Conservation (phyloP, 2,797 vertebrate genomes). For the Siniperca scherzeri region DNA sequence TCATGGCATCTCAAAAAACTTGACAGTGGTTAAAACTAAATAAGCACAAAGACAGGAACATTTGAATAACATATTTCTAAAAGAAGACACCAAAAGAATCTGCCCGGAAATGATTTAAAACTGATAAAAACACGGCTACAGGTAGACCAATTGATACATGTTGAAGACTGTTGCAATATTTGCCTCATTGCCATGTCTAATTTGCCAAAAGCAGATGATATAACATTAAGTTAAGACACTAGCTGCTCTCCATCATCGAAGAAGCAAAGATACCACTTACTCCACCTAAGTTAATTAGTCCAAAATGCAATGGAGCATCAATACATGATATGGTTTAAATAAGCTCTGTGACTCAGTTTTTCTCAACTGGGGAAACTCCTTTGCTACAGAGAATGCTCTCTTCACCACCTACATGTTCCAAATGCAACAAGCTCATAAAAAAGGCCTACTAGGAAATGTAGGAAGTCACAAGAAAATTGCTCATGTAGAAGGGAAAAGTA, state of each 20-base stretch:
- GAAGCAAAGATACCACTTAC: not conserved
- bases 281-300: not conserved
- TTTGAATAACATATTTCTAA: not conserved
- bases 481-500: slow-evolving; percentile 8
- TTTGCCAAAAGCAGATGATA: slow-evolving; percentile 17
- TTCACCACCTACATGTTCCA: slow-evolving; percentile 20
- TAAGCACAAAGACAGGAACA: not conserved
- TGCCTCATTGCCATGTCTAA: slow-evolving; percentile 7
- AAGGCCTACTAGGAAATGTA: slow-evolving; percentile 10
- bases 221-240: not conserved
- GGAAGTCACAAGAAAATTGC: slow-evolving; percentile 31
- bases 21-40: slow-evolving; percentile 25
- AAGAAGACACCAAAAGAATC: not conserved
- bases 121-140: not conserved
- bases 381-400: not conserved
- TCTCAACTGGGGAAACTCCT: slow-evolving; percentile 5
- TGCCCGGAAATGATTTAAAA: not conserved
- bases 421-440: slow-evolving; percentile 40
- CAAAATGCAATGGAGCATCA: slow-evolving; percentile 13
- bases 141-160: not conserved
- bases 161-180: not conserved
- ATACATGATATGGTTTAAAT: slow-evolving; percentile 3
- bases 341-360: not conserved
- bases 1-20: slow-evolving; percentile 30
- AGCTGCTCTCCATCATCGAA: not conserved